Conservation (phyloP, 2,113 vertebrate species). For the Semnopithecus entellus region DNA sequence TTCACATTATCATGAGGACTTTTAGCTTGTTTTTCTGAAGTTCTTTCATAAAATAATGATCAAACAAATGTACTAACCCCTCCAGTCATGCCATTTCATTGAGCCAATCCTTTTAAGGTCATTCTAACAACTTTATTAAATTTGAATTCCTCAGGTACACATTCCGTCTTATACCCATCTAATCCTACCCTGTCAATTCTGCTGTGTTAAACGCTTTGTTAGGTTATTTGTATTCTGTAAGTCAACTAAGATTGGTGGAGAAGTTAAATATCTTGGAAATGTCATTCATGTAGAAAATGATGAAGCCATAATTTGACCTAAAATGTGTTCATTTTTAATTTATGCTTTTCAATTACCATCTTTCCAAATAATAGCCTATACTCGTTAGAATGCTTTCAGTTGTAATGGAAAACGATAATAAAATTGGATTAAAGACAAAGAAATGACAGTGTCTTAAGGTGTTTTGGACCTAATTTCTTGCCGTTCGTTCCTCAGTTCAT, state of each 20-base stretch:
- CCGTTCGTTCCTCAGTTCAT: neutral
- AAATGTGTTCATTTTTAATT: neutral
- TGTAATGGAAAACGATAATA: neutral
- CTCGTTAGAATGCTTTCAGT: neutral
- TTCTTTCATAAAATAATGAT: neutral
- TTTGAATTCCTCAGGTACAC: neutral
- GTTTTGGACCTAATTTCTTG: neutral
- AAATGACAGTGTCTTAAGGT: neutral
- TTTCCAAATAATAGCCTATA: neutral
- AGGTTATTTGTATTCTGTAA: neutral
- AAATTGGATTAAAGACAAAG: neutral
- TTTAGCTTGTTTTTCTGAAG: neutral
- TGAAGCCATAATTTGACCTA: neutral
- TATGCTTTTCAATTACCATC: neutral
- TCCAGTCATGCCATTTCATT: neutral
- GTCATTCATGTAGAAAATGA: neutral
- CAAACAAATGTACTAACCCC: neutral
- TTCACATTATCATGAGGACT: neutral
- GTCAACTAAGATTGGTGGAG: neutral
- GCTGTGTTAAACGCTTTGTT: neutral
- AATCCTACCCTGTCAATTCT: neutral
- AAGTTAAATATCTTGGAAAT: neutral
- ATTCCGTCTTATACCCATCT: neutral
- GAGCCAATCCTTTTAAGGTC: neutral
- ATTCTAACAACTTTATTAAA: neutral